Conservation (phyloP, 1,140 invertebrate genomes). For the Notospermus geniculatus region DNA sequence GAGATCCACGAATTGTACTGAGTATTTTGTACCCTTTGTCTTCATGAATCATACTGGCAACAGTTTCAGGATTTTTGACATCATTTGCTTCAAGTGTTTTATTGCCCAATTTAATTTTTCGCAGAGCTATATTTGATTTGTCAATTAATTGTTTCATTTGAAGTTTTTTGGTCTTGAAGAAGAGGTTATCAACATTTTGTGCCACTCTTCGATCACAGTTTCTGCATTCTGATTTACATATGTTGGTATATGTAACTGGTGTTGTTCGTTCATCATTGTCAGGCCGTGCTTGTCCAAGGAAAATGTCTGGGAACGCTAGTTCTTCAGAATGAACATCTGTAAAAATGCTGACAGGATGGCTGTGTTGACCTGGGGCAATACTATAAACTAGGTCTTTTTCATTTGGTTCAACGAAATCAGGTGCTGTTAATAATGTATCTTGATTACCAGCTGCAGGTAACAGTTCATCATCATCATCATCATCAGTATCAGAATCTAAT, state of each 20-base stretch:
- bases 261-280: constrained; percentile 11
- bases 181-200: constrained; percentile 19
- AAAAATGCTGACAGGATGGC: constrained; percentile 21
- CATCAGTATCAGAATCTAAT: constrained; percentile 13
- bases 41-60: constrained; percentile 16
- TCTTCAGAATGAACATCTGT: constrained; percentile 19
- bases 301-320: constrained; percentile 24
- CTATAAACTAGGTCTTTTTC: constrained; percentile 23
- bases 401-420: constrained; percentile 23
- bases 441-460: constrained; percentile 14
- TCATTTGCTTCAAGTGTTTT: constrained; percentile 22
- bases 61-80: constrained; percentile 13
- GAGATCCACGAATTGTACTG: constrained; percentile 22
- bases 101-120: constrained; percentile 21
- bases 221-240: constrained; percentile 27
- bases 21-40: constrained; percentile 30
- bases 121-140: constrained; percentile 19
- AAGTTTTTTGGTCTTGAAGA: constrained; percentile 30
- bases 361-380: constrained; percentile 25
- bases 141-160: constrained; percentile 28
- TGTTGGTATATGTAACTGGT: constrained; percentile 18
- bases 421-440: constrained; percentile 23
- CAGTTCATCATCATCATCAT: constrained; percentile 21
- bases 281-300: constrained; percentile 20
- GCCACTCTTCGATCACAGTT: constrained; percentile 20